Evolutionary conservation across 2,888 invertebrate species (phyloP), one percentile per base, ranked within the genome.

Genomic region (Biston stratarius): DNA sequence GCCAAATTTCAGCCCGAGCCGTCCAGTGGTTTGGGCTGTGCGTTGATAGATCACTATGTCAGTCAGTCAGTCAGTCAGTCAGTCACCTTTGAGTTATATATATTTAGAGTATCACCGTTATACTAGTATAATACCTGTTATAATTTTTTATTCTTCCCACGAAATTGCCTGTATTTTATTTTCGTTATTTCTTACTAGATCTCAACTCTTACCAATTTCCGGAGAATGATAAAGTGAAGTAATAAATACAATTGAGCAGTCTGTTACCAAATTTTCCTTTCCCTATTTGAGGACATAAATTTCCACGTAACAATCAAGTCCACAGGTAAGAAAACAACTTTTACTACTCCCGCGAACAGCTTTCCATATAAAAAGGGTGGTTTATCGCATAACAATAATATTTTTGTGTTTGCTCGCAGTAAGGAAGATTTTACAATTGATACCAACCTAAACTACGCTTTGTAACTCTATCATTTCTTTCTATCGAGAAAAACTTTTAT

Each of bases 311-410:
- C 68, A 72, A 71, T 67, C 68, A 53, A 51, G 61, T 60, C 56
- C 67, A 67, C 74, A 74, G 74, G 73, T 74, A 69, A 69, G 71
- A 72, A 72, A 74, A 75, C 72, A 75, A 75, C 71, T 74, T 75
- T 75, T 72, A 75, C 60, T 67, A 65, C 74, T 69, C 33, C 49
- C 15, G 53, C 61, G 61, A 72, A 72, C 64, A 69, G 66, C 73
- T 71, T 71, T 61, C 60, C 51, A 51, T 70, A 74, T 73, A 75
- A 74, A 73, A 75, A 69, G 45, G 64, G 34, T 64, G 52, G 59
- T 74, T 75, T 75, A 75, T 73, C 65, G 66, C 64, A 59, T 45
- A 62, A 7, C 64, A 59, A 52, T 64, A 61, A 61, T 63, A 64
- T 63, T 60, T 59, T 65, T 59, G 49, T 62, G 62, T 59, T 56